These are phyloP conservation scores for Donacobius atricapilla DNA, from an alignment of 2,113 vertebrate species.

Conservation along the genomic window DNA sequence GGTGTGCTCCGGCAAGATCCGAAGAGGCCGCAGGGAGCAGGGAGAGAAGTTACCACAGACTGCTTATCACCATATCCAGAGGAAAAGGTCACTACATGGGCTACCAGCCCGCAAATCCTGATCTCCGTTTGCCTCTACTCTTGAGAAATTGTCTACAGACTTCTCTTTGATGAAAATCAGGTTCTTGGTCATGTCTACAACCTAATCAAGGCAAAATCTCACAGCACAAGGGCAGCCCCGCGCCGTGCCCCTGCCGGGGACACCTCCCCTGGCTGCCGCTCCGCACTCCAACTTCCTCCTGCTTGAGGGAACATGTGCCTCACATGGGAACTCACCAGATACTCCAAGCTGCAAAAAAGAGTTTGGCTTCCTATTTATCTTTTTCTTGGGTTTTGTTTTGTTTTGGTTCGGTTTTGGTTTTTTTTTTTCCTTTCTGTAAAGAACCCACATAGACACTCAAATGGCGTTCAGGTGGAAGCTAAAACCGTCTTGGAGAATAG, in stretches of 20 bases:
- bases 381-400: too few species aligned
- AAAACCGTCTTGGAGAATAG: neutral
- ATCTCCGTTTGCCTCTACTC: neutral
- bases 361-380: neutral
- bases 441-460: neutral
- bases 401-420: too few species aligned
- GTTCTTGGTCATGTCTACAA: neutral
- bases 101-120: neutral
- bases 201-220: neutral
- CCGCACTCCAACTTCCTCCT: neutral
- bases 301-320: fast-evolving
- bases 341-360: neutral
- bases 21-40: neutral
- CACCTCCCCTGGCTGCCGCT: neutral
- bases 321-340: neutral
- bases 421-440: neutral
- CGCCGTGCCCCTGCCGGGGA: fast-evolving
- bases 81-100: neutral
- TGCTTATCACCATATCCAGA: fast-evolving
- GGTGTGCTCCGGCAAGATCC: neutral
- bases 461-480: neutral
- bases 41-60: neutral
- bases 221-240: fast-evolving
- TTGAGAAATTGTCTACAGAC: neutral
- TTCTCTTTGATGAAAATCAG: neutral